Evolutionary conservation across 2,888 invertebrate species (phyloP).

Genomic region (Auanema sp.): DNA sequence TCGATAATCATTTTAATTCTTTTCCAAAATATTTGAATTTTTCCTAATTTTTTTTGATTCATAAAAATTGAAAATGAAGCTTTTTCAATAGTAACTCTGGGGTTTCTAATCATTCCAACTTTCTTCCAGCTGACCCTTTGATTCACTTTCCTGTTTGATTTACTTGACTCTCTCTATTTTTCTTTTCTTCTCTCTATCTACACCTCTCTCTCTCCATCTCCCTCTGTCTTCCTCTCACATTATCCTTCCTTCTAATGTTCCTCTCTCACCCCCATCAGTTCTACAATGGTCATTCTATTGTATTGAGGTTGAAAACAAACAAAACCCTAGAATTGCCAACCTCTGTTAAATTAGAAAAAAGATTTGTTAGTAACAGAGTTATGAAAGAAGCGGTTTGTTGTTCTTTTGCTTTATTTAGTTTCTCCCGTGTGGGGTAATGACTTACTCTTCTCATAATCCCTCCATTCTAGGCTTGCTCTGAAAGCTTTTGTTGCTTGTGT

Average conservation of each 20-base stretch:
- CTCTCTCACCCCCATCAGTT: slow-evolving; percentile 2
- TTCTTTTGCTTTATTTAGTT: slow-evolving; percentile 6
- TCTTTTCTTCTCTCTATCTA: slow-evolving; percentile 16
- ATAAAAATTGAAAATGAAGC: too few species aligned
- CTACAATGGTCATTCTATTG: slow-evolving; percentile 2
- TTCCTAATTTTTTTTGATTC: too few species aligned
- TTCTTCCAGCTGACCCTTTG: too few species aligned
- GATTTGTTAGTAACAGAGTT: neutral
- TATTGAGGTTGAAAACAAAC: too few species aligned
- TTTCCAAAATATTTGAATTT: slow-evolving; percentile 10
- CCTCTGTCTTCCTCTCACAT: slow-evolving; percentile 8
- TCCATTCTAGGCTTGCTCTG: neutral
- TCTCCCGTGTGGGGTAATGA: neutral
- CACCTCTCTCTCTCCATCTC: slow-evolving; percentile 22
- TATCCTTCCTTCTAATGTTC: slow-evolving; percentile 3
- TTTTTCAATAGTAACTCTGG: too few species aligned
- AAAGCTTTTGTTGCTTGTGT: too few species aligned
- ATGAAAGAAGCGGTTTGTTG: too few species aligned
- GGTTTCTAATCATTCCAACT: too few species aligned
- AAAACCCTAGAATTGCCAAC: neutral
- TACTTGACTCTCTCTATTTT: slow-evolving; percentile 10
- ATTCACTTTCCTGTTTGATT: slow-evolving; percentile 6
- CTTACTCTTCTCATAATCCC: slow-evolving; percentile 10
- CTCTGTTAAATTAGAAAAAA: too few species aligned
- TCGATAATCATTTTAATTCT: too few species aligned